Percentiles rank a stretch among this genome's conserved stretches.
Conservation (phyloP, 2,888 invertebrate species). For the Prosapia bicincta region DNA sequence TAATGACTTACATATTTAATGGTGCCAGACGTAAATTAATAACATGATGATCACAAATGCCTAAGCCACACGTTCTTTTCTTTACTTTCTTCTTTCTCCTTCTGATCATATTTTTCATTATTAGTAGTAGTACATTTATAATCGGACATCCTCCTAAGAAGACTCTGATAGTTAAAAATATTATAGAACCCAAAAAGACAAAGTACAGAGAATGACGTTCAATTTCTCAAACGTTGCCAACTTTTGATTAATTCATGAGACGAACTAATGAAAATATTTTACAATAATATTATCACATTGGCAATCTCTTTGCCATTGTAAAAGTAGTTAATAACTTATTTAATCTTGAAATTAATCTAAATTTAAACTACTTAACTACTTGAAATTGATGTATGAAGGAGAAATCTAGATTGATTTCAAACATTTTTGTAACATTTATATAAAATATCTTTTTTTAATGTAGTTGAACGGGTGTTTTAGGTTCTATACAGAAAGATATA, state of each 20-base stretch:
- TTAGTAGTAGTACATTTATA: background rate
- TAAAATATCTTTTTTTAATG: too few relatives aligned
- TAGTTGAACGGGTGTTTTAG: too few relatives aligned
- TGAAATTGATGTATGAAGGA: too few relatives aligned
- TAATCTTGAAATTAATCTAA: too few relatives aligned
- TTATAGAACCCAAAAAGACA: background rate
- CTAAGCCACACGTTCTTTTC: slow-evolving; percentile 35
- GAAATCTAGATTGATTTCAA: too few relatives aligned
- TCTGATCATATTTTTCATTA: slow-evolving; percentile 34
- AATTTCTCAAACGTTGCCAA: background rate
- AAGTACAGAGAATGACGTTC: background rate
- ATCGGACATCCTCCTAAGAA: background rate
- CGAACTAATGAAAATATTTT: too few relatives aligned
- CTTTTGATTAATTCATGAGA: background rate
- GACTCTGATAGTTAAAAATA: background rate
- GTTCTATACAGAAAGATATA: too few relatives aligned
- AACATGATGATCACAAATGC: slow-evolving; percentile 33
- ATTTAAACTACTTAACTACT: too few relatives aligned
- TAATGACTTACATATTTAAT: slow-evolving; percentile 29
- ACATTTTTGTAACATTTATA: too few relatives aligned
- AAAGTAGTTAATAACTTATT: too few relatives aligned
- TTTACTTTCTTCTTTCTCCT: slow-evolving; percentile 36
- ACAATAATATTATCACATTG: too few relatives aligned
- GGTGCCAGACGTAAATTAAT: slow-evolving; percentile 28
- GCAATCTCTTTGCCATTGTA: too few relatives aligned